Percentiles rank a stretch among this genome's conserved stretches.
Evolutionary conservation across 1,140 invertebrate genomes (phyloP).

Genomic region (Hirudo medicinalis): DNA sequence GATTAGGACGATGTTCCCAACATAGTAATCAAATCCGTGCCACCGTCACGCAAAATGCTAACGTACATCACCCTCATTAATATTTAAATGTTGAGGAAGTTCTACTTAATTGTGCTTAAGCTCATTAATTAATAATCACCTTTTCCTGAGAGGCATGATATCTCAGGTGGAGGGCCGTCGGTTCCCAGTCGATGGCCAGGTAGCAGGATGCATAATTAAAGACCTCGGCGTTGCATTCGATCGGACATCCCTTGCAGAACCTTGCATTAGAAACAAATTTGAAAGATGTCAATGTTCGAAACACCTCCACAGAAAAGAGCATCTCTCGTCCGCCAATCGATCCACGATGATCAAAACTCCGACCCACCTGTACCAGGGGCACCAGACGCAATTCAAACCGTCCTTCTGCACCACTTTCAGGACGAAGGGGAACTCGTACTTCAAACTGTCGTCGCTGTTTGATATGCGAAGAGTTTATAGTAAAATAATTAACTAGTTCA

Average conservation of each 20-base stretch:
- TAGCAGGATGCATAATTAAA: constrained; percentile 43
- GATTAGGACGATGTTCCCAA: no score
- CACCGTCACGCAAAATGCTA: no score
- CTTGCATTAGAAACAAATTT: constrained; percentile 24
- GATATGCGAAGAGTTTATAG: constrained; percentile 26
- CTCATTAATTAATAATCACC: no score
- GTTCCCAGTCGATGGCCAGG: constrained; percentile 74
- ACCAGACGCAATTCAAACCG: constrained; percentile 61
- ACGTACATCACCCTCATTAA: no score
- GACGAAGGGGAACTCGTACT: constrained; percentile 75
- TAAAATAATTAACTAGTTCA: no score
- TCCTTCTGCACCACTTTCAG: constrained; percentile 57
- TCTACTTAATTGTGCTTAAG: no score
- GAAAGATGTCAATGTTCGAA: not conserved
- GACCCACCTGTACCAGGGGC: constrained; percentile 59
- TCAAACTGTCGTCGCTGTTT: constrained; percentile 68
- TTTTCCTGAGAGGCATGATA: constrained; percentile 55
- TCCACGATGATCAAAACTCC: constrained; percentile 1
- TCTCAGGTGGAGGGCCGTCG: constrained; percentile 69
- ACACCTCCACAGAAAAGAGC: no score
- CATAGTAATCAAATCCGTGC: no score
- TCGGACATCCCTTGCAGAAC: constrained; percentile 68
- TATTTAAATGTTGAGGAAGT: no score
- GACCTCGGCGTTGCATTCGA: constrained; percentile 52
- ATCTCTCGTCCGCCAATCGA: not conserved